Evolutionary conservation across 2,113 vertebrate genomes (phyloP), one percentile per base, ranked within the genome.

Genomic region (Phalacrocorax aristotelis): DNA sequence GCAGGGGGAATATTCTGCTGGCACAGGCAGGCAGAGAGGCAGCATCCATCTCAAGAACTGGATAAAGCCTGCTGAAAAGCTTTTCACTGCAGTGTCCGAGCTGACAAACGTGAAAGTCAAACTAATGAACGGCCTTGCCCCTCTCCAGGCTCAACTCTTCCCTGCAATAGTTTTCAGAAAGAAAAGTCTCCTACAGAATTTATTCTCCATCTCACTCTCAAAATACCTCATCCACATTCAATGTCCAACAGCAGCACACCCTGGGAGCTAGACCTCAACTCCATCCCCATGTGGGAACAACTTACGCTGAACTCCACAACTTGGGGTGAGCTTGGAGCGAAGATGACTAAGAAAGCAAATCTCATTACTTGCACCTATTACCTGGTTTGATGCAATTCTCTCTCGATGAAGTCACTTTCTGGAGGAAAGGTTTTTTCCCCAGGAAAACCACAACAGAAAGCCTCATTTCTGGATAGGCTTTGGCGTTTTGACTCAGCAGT

Each of bases 401-500:
- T 29, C 46, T 7, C 1, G 14, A 74, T 97, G 87, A 97, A 90
- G 90, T 97, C 93, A 96, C 62, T 93, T 93, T 95, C 95, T 96
- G 84, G 94, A 89, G 86, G 87, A 96, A 96, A 95, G 93, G 78
- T 74, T 95, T 83, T 83, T 83, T 46, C 70, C 88, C 48, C 70
- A 83, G 84, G 89, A 95, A 97, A 97, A 87, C 94, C 95, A 97
- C 95, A 95, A 95, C 70, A 95, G 81, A 94, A 95, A 97, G 87
- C 7, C 71, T 96, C 70, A 1, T 62, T 96, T 91, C 74, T 62
- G 66, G 70, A 58, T 20, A 62, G 36, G 94, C 91, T 95, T 71
- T 51, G 78, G 70, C 68, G 93, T 89, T 89, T 80, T 94, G 96
- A 97, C 91, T 97, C 96, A 97, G 91, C 93, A 91, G 7, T 51